Evolutionary conservation across 2,113 vertebrate species (phyloP).

Genomic region (Chaetorhynchus papuensis): DNA sequence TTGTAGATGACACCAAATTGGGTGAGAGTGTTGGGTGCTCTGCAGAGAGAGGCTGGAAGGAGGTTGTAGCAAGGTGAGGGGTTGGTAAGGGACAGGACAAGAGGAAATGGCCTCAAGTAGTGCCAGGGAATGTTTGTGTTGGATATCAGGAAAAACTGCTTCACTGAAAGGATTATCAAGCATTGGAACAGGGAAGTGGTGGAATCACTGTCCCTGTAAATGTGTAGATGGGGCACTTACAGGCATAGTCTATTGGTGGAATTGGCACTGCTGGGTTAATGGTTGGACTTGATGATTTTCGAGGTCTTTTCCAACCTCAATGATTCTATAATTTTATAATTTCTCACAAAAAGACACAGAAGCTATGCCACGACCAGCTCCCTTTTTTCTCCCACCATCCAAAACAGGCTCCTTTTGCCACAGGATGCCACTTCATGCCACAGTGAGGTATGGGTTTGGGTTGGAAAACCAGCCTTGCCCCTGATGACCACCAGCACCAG

Average conservation of each 20-base stretch:
- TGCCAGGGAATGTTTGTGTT: background rate
- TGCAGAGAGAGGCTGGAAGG: background rate
- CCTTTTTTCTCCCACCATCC: background rate
- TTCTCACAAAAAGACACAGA: background rate
- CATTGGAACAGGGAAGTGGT: background rate
- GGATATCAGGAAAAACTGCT: background rate
- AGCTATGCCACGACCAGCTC: background rate
- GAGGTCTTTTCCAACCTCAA: background rate
- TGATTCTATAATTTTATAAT: background rate
- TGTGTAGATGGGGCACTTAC: background rate
- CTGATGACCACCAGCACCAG: background rate
- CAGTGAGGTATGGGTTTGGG: rapidly evolving
- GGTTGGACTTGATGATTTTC: background rate
- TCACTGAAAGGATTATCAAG: background rate
- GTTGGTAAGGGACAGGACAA: background rate
- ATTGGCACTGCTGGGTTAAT: background rate
- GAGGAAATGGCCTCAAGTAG: background rate
- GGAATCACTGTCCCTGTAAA: background rate
- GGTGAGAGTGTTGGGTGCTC: background rate
- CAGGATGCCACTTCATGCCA: rapidly evolving
- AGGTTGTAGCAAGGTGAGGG: background rate
- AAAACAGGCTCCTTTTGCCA: background rate
- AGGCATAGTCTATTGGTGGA: background rate
- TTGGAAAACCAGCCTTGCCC: background rate
- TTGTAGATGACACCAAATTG: background rate